Evolutionary conservation across 2,797 vertebrate genomes (phyloP), one percentile per base, ranked within the genome.

Genomic region (Urophycis tenuis): DNA sequence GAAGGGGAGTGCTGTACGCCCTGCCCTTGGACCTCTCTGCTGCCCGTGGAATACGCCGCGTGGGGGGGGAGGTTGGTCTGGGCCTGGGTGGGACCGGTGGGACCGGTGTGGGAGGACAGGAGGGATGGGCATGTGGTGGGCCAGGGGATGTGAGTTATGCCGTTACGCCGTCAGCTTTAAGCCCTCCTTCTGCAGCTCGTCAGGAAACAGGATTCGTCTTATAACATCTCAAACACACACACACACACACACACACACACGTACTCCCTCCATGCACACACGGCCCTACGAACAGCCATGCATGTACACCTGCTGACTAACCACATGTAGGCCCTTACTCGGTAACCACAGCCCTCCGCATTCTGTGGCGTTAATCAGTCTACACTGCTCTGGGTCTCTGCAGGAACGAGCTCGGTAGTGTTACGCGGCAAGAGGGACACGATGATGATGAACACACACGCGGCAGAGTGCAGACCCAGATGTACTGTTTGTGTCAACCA

Each of bases 21-120:
- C 81, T 89, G 85, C 85, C 90, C 87, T 88, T 88, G 85, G 86
- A 87, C 91, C 89, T 89, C 83, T 76, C 83, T 77, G 79, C 83
- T 77, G 79, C 84, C 83, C 83, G 85, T 80, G 86, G 74, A 88
- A 87, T 88, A 85, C 86, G 87, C 87, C 82, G 88, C 87, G 85
- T 82, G 87, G 83, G 71, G n/a, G 22, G 72, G 76, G 32, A 33
- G 72, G 67, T 53, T 73, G 67, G n/a, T 34, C 35, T 31, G 72
- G 49, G 75, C 72, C 49, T n/a, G 71, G 32, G 30, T 53, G 72
- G 74, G 35, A 10, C 25, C 39, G 74, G 34, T 36, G 60, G 70
- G 53, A 8, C 25, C 49, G 78, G 78, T 78, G 53, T 77, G 60
- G 75, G 35, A 17, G 33, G 74, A 29, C 73, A 70, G 35, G 41